Conservation (phyloP, 2,888 invertebrate species). For the Scaptomyza reducta region DNA sequence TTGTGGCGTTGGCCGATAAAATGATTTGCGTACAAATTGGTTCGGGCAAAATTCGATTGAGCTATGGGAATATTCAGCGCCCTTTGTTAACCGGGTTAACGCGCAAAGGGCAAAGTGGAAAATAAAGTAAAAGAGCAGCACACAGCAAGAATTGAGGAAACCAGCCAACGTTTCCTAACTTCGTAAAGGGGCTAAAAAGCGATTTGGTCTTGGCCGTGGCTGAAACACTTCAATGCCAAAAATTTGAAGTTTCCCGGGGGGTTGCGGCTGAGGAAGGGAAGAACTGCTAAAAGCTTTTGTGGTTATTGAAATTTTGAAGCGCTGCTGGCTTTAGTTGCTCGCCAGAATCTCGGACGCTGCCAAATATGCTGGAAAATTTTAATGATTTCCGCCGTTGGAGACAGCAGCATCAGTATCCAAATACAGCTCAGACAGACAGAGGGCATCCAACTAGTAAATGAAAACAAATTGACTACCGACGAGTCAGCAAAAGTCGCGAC, state of each 20-base stretch:
- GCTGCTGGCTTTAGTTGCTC: constrained; percentile 16
- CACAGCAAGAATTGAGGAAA: constrained; percentile 22
- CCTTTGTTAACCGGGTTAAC: constrained; percentile 76
- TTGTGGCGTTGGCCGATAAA: constrained; percentile 64
- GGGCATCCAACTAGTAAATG: constrained; percentile 42
- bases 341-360: constrained; percentile 47
- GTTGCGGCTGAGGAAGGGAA: neutral
- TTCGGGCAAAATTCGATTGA: constrained; percentile 79
- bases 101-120: constrained; percentile 56
- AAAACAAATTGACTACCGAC: constrained; percentile 61
- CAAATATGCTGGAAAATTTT: constrained; percentile 76
- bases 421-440: constrained; percentile 14
- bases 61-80: constrained; percentile 75
- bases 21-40: constrained; percentile 82
- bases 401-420: constrained; percentile 5
- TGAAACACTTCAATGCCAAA: constrained; percentile 36
- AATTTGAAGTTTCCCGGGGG: constrained; percentile 33
- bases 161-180: constrained; percentile 52
- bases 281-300: constrained; percentile 61
- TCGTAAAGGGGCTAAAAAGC: constrained; percentile 59
- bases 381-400: constrained; percentile 66
- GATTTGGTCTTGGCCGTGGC: constrained; percentile 45
- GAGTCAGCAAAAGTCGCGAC: constrained; percentile 63
- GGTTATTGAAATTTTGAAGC: constrained; percentile 63
- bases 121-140: constrained; percentile 59